Conservation (phyloP, 2,888 invertebrate species). For the Leucozona laternaria region DNA sequence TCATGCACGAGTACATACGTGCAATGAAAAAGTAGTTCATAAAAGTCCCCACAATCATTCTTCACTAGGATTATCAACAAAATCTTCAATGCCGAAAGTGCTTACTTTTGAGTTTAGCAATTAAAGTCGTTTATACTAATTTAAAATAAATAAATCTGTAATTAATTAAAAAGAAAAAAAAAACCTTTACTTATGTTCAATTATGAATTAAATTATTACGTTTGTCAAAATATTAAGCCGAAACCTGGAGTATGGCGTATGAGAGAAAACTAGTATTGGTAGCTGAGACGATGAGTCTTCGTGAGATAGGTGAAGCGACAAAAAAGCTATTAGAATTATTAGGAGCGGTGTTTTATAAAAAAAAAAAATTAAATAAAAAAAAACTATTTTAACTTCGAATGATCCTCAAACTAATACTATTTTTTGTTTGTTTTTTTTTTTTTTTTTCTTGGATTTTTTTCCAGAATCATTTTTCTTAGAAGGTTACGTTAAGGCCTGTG, state of each 20-base stretch:
- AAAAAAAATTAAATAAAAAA: not conserved
- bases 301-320: not conserved
- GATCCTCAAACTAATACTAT: constrained; percentile 18
- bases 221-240: not conserved
- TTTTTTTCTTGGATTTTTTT: constrained; percentile 30
- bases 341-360: not conserved
- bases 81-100: constrained; percentile 56
- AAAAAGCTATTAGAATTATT: not conserved
- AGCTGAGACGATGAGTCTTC: not conserved
- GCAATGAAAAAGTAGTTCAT: constrained; percentile 79
- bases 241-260: not conserved
- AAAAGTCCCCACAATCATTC: constrained; percentile 81
- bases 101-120: not conserved
- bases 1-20: constrained; percentile 82
- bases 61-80: constrained; percentile 69
- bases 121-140: not conserved
- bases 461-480: constrained; percentile 62
- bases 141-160: not conserved
- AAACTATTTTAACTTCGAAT: not conserved
- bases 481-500: constrained; percentile 52
- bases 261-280: not conserved
- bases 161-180: not conserved
- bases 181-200: not conserved
- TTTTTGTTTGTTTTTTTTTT: constrained; percentile 33
- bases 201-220: not conserved